phyloP scores from a whole-genome alignment of 1,140 invertebrate genomes.

The Macrostomum lignano region DNA sequence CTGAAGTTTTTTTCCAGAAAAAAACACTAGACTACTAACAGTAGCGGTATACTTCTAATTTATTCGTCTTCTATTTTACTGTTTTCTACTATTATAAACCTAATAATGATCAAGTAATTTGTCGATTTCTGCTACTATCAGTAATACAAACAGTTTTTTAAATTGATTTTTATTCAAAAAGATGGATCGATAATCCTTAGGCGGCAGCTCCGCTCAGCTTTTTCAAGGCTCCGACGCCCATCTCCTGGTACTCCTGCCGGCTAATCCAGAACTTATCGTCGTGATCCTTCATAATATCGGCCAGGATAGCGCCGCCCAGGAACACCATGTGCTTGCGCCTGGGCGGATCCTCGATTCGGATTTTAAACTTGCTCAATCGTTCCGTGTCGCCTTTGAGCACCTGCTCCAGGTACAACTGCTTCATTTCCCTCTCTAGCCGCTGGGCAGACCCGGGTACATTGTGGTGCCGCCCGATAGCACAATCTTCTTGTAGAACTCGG shows the following conservation, averaged over 20 bases:
- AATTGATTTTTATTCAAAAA: too few relatives aligned
- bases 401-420: slow-evolving; percentile 79
- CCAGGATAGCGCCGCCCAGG: slow-evolving; percentile 83
- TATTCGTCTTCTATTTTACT: too few relatives aligned
- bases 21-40: too few relatives aligned
- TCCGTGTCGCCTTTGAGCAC: slow-evolving; percentile 76
- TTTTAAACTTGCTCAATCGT: slow-evolving; percentile 92
- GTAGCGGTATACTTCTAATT: too few relatives aligned
- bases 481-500: slow-evolving; percentile 92
- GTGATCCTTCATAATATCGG: slow-evolving; percentile 85
- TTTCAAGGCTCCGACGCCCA: slow-evolving; percentile 32
- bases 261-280: slow-evolving; percentile 74
- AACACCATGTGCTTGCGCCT: slow-evolving; percentile 97
- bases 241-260: slow-evolving; percentile 66
- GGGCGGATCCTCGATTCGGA: slow-evolving; percentile 89
- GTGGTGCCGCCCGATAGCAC: slow-evolving; percentile 90
- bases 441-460: slow-evolving; percentile 96
- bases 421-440: slow-evolving; percentile 84
- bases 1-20: too few relatives aligned
- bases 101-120: too few relatives aligned
- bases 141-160: too few relatives aligned
- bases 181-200: too few relatives aligned
- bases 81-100: too few relatives aligned
- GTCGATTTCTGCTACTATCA: too few relatives aligned
- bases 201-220: too few relatives aligned